Evolutionary conservation across 2,888 invertebrate species (phyloP).

Genomic region (Acanthoscelides obtectus): DNA sequence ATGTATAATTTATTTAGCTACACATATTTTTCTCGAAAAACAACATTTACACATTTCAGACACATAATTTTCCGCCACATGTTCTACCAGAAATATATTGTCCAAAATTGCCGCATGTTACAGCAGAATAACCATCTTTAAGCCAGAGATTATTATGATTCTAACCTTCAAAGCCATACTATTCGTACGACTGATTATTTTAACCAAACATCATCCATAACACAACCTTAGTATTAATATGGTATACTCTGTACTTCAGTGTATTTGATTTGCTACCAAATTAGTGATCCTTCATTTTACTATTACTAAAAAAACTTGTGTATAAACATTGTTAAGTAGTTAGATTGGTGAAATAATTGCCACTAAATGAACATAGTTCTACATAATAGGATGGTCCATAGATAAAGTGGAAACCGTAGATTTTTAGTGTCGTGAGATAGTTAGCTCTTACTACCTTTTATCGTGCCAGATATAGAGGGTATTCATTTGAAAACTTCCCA

Average conservation of each 20-base stretch:
- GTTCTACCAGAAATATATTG: too few species aligned
- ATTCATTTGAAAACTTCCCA: too few species aligned
- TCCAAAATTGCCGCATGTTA: too few species aligned
- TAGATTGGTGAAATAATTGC: background rate
- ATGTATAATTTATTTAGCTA: too few species aligned
- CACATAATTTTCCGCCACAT: too few species aligned
- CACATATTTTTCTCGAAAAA: too few species aligned
- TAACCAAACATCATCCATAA: background rate
- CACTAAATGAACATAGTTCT: background rate
- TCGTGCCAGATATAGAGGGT: background rate
- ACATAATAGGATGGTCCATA: background rate
- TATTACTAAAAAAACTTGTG: background rate
- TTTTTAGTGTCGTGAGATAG: background rate
- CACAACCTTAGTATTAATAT: background rate
- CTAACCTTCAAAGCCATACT: too few species aligned
- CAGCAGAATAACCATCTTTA: too few species aligned
- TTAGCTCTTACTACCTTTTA: background rate
- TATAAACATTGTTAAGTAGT: background rate
- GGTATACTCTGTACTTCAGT: background rate
- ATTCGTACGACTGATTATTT: too few species aligned
- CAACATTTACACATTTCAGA: too few species aligned
- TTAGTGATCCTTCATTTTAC: background rate
- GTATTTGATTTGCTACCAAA: background rate
- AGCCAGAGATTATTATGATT: too few species aligned
- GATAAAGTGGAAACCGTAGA: background rate